These are phyloP conservation scores for crab-eating macaque (Macaca fascicularis) DNA, from an alignment of 2,113 vertebrate genomes.

Conservation along the genomic window T2T-MFA8v1.1 NC_088375.1:14946501-14947000, in stretches of 20 bases:
- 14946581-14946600: not conserved
- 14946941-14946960: not conserved
- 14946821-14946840: not conserved
- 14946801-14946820: not conserved
- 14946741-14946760: not conserved
- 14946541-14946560: not conserved
- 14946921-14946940: not conserved
- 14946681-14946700: not conserved
- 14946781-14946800: not conserved
- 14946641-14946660: not conserved
- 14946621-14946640: not conserved
- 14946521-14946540: not conserved
- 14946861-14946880: not conserved
- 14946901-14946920: not conserved
- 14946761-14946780: not conserved
- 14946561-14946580: not conserved
- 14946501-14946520: not conserved
- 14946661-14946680: not conserved
- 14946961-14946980: not conserved
- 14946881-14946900: not conserved
- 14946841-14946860: not conserved
- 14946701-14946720: not conserved
- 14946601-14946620: not conserved
- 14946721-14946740: not conserved
- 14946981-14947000: not conserved